phyloP scores from a whole-genome alignment of 2,797 vertebrate species.

The Gambusia yucatana region DNA sequence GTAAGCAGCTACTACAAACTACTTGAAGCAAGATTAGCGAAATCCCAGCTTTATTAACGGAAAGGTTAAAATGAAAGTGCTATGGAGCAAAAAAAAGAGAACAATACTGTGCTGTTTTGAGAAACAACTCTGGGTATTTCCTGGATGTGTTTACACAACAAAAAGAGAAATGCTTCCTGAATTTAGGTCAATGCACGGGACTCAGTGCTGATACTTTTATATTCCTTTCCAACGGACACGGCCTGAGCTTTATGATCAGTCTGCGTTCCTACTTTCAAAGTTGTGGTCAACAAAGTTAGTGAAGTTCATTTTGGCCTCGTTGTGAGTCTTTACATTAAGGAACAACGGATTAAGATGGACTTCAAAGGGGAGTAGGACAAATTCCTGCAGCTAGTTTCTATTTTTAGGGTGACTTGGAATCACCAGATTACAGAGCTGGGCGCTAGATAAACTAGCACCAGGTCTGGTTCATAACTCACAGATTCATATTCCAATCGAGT shows the following conservation, averaged over 20 bases:
- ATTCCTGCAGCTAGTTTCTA: background rate
- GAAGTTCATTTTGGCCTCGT: background rate
- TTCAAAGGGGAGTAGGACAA: background rate
- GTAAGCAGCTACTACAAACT: background rate
- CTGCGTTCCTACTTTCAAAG: background rate
- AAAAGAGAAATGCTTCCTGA: slow-evolving; percentile 33
- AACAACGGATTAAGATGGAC: background rate
- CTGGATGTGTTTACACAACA: slow-evolving; percentile 13
- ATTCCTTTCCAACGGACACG: slow-evolving; percentile 1
- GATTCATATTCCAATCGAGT: background rate
- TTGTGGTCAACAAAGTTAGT: background rate
- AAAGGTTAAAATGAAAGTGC: background rate
- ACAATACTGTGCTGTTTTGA: background rate
- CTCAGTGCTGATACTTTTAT: background rate
- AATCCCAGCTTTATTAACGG: background rate
- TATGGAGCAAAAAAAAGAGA: background rate
- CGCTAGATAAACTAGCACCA: too few species aligned
- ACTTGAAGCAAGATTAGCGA: background rate
- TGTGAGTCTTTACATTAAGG: background rate
- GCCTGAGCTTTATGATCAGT: background rate
- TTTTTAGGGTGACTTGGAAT: background rate
- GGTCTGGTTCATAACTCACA: background rate
- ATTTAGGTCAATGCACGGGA: slow-evolving; percentile 6
- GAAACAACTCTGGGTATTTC: slow-evolving; percentile 27
- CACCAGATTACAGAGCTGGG: background rate